Conservation (phyloP, 2,888 invertebrate genomes). For the Cosmia trapezina region DNA sequence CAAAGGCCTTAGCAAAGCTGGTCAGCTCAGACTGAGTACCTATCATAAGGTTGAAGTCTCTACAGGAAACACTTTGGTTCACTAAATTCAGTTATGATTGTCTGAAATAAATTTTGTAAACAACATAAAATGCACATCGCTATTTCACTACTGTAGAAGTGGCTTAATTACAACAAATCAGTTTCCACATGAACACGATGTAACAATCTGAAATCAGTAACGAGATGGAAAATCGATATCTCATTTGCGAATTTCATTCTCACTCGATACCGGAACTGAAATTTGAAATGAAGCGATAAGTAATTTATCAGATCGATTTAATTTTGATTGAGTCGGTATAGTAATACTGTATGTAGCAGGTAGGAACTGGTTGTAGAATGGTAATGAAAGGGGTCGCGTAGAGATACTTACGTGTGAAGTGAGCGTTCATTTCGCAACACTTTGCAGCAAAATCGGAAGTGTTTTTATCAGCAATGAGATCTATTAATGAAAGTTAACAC, state of each 20-base stretch:
- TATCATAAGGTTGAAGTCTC: no score
- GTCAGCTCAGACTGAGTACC: no score
- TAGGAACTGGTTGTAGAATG: constrained; percentile 36
- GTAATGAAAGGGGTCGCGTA: constrained; percentile 49
- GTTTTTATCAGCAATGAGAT: constrained; percentile 41
- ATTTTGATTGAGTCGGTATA: constrained; percentile 49
- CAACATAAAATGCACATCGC: neutral
- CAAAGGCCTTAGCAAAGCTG: no score
- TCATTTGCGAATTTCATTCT: constrained; percentile 32
- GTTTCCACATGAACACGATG: neutral
- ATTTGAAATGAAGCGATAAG: constrained; percentile 26
- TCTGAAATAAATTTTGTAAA: neutral
- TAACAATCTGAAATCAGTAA: constrained; percentile 8
- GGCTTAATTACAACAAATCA: neutral
- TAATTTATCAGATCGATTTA: constrained; percentile 42
- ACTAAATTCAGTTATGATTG: no score
- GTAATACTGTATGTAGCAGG: constrained; percentile 18
- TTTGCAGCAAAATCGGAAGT: constrained; percentile 45
- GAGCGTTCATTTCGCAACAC: constrained; percentile 53
- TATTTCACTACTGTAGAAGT: no score
- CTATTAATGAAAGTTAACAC: constrained; percentile 46
- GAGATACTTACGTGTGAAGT: constrained; percentile 25
- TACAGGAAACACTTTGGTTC: no score
- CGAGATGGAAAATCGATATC: constrained; percentile 37
- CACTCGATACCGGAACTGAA: constrained; percentile 42